Base-by-base conservation (phyloP, 2,113 vertebrate species). In the Campylomormyrus numenius region DNA sequence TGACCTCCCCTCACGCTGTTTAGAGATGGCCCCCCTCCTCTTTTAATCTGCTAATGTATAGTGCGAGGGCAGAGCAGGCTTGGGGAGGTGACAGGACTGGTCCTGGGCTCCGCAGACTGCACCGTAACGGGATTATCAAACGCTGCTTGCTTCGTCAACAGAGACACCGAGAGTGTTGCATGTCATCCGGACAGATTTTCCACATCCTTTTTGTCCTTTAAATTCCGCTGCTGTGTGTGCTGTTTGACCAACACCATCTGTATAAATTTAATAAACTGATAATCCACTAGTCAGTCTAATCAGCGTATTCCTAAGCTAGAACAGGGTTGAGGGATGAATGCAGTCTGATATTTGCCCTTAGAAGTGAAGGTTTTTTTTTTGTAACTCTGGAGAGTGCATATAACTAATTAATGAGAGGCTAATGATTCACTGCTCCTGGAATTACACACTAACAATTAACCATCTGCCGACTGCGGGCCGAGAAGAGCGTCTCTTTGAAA, bases 111-210 rank as follows among this genome's bases (percentile, higher is more conserved):
- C 35, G 5, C 5, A 80, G 70, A 77, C 70, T 39, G 74, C 74
- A 39, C 74, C 17, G 35, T 74, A 90, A 90, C 62, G 17, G 24
- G 85, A 90, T 87, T 86, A 90, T 90, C 85, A 90, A 77, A 90
- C 85, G 31, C 89, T 45, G 15, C 53, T 11, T 5, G n/a, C 86
- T 53, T n/a, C 21, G 27, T 17, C 42, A 48, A 39, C 42, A 17
- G 56, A 49, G 62, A 53, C 45, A 35, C 85, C 42, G 35, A 8
- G 4, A 15, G 58, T 10, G 66, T 87, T 77, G 31, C 48, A 45
- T 58, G 53, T 90, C 53, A 90, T 21, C 66, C 89, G 31, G 45
- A 8, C 39, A 46, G 52, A 48, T 70, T 66, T 66, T n/a, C 53
- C 9, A 13, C 24, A 46, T 70, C 15, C 83, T 52, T 7, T 87